Conservation (phyloP, 2,888 invertebrate genomes). For the Sialis fuliginosa region DNA sequence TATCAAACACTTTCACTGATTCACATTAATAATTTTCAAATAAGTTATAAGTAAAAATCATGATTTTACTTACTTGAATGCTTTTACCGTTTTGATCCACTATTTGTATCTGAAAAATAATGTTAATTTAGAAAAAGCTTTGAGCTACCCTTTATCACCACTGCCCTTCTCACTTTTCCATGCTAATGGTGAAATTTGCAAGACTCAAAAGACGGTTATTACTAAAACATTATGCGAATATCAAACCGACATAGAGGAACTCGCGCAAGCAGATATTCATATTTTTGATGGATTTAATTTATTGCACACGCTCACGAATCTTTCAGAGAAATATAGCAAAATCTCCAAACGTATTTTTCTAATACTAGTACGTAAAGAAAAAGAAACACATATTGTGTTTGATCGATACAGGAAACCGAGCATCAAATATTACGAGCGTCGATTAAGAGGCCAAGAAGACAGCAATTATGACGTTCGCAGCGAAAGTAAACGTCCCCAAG, state of each 20-base stretch:
- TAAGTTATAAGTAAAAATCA: no score
- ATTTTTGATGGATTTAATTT: conserved; percentile 15
- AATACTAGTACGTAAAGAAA: conserved; percentile 11
- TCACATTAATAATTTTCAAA: no score
- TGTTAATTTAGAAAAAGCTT: conserved; percentile 13
- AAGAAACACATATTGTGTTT: conserved; percentile 16
- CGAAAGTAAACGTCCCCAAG: conserved; percentile 13
- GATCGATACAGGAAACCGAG: conserved; percentile 14
- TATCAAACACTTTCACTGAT: no score
- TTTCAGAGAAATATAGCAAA: conserved; percentile 11
- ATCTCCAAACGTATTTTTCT: conserved; percentile 11
- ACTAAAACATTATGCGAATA: conserved; percentile 10
- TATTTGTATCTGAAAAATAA: conserved; percentile 12
- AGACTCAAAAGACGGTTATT: conserved; percentile 13
- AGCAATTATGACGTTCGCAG: conserved; percentile 11
- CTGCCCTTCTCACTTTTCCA: conserved; percentile 14
- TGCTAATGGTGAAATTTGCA: conserved; percentile 13
- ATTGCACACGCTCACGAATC: conserved; percentile 12
- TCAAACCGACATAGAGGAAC: conserved; percentile 10
- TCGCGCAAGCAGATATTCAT: conserved; percentile 12
- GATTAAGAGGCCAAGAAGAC: conserved; percentile 13
- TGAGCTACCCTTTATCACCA: conserved; percentile 14
- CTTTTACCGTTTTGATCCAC: no score
- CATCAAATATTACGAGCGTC: conserved; percentile 14
- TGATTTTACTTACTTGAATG: no score